phyloP scores from a whole-genome alignment of 2,113 vertebrate species.

The Menidia beryllina region DNA sequence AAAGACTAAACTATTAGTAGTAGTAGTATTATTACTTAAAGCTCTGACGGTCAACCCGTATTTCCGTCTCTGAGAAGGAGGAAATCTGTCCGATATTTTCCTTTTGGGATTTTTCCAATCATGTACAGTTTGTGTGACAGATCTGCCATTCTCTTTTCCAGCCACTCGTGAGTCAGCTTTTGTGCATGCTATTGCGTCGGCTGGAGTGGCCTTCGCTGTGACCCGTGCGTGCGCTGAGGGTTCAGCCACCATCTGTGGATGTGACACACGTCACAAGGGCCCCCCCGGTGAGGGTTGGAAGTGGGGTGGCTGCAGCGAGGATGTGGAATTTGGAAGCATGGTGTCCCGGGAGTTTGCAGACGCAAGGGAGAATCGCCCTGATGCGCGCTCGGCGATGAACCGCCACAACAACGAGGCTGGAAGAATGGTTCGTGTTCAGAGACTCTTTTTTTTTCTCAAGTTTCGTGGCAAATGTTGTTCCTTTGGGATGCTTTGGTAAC shows the following conservation, averaged over 20 bases:
- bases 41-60: not conserved
- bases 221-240: slow-evolving; percentile 95
- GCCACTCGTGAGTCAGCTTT: slow-evolving; percentile 96
- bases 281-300: slow-evolving; percentile 96
- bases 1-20: not conserved
- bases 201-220: slow-evolving; percentile 93
- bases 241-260: slow-evolving; percentile 92
- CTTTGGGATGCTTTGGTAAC: slow-evolving; percentile 8
- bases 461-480: not conserved
- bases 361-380: slow-evolving; percentile 93
- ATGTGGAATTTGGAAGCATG: slow-evolving; percentile 95
- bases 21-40: not conserved
- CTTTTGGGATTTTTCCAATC: not conserved
- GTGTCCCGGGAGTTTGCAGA: slow-evolving; percentile 97
- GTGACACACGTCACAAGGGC: slow-evolving; percentile 92
- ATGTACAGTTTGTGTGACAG: not conserved
- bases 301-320: slow-evolving; percentile 98
- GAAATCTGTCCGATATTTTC: not conserved
- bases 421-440: slow-evolving; percentile 84
- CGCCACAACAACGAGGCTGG: slow-evolving; percentile 98
- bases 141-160: slow-evolving; percentile 71
- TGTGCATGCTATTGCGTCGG: slow-evolving; percentile 95
- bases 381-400: slow-evolving; percentile 97
- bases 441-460: not conserved
- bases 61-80: too few relatives aligned